Base-by-base conservation (phyloP, 2,888 invertebrate genomes). In the Elmis aenea region DNA sequence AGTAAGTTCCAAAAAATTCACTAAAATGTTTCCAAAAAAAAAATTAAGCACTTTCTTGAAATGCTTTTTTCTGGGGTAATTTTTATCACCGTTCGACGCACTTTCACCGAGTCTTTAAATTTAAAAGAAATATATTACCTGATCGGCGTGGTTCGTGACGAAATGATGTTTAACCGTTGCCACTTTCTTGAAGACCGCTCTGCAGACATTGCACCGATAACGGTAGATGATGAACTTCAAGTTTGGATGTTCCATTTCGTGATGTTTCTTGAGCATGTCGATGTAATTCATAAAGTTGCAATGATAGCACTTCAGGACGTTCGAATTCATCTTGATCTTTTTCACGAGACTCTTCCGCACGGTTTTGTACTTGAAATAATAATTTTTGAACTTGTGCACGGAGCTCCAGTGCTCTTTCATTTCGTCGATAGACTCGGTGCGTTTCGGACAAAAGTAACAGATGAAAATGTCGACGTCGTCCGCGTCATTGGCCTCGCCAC, bases 241-340 rank as follows among this genome's bases (percentile, higher is more conserved):
- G 0, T 48, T 50, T 0, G 57, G 51, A 45, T 76, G 76, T 0
- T 20, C 9, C 0, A 34, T 46, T 10, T 50, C 46, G 10, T 64
- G 48, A 37, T 76, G 76, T 2, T 36, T 44, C 1, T 54, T 29
- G 8, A 75, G 49, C 1, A 41, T 22, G 10, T 52, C 49, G 9
- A 62, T 61, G 3, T 60, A 47, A 1, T 65, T 62, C 1, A 51
- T 55, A 29, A 55, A 59, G 1, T 54, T 40, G 37, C 66, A 66
- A 21, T 58, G 47, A 10, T 36, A 44, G 29, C 66, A 66, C 16
- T 54, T 45, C 23, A 47, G 49, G 15, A 32, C 25, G 2, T 32
- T 12, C 2, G 13, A 5, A 6, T 38, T 31, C 10, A 15, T 24
- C 11, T 37, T 33, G 8, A n/a, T 21, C 5, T 12, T 26, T 18